phyloP scores from a whole-genome alignment of 2,888 invertebrate species.

The Oxyscelio sp. region DNA sequence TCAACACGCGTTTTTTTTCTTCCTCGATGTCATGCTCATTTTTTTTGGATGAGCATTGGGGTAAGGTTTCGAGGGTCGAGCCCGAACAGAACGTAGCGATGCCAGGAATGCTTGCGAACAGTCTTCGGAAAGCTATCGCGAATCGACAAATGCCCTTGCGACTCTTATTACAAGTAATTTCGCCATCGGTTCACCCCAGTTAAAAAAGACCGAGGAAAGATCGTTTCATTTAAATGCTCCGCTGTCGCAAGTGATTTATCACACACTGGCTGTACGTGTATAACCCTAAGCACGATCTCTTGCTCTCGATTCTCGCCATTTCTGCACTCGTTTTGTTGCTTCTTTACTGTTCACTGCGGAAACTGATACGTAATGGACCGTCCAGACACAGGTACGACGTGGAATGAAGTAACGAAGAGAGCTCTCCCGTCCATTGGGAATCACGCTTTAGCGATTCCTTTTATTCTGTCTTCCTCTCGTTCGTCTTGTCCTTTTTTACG shows the following conservation, averaged over 20 bases:
- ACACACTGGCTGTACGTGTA: slow-evolving; percentile 75
- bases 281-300: slow-evolving; percentile 75
- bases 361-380: slow-evolving; percentile 74
- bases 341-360: slow-evolving; percentile 72
- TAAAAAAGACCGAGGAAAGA: slow-evolving; percentile 75
- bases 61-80: slow-evolving; percentile 71
- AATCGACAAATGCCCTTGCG: slow-evolving; percentile 77
- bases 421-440: slow-evolving; percentile 71
- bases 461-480: slow-evolving; percentile 60
- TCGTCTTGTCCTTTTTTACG: slow-evolving; percentile 40
- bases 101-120: slow-evolving; percentile 73
- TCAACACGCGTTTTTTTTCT: slow-evolving; percentile 43
- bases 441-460: slow-evolving; percentile 70
- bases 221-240: slow-evolving; percentile 81
- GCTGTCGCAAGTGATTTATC: slow-evolving; percentile 82
- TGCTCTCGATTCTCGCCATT: slow-evolving; percentile 77
- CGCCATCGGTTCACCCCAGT: slow-evolving; percentile 76
- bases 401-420: slow-evolving; percentile 74
- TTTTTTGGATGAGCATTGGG: slow-evolving; percentile 70
- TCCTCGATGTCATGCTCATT: slow-evolving; percentile 53
- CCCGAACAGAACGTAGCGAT: slow-evolving; percentile 72
- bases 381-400: slow-evolving; percentile 72
- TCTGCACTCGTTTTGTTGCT: slow-evolving; percentile 71
- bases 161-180: slow-evolving; percentile 82
- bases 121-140: slow-evolving; percentile 70